Evolutionary conservation across 2,113 vertebrate species (phyloP), one percentile per base, ranked within the genome.

Genomic region (Menura novaehollandiae): DNA sequence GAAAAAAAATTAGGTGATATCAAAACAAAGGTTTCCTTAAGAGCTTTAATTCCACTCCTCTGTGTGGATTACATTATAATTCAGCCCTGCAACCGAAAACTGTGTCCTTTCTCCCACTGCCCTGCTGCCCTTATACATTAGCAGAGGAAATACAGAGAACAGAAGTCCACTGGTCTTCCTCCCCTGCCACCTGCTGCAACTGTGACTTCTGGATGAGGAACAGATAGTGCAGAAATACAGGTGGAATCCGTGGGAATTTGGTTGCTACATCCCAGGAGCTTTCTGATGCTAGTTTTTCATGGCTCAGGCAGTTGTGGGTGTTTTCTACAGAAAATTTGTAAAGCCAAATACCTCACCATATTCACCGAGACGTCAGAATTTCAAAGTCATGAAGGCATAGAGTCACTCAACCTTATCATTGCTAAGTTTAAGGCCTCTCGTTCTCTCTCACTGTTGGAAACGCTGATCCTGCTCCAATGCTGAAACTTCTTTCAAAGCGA

Each of bases 401-500:
- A 35, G 74, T 14, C 17, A 1, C 35, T 66, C 23, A 60, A 15
- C 51, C 3, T 7, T 14, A 2, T 6, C 24, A 3, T 1, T 22
- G 19, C 71, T 53, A 1, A 22, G 11, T 39, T 23, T 13, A 11
- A 55, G 35, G 22, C 28, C 2, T 47, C 8, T 43, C 6, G 18
- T 62, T 69, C 53, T 0, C 44, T 12, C 7, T 85, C 10, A 0
- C 18, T 7, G 39, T 39, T 15, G 67, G 28, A 17, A 68, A 3
- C 3, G 11, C 39, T 17, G 19, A 0, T 1, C 1, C 10, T 8
- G 49, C 15, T 22, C 6, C 0, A 2, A 5, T 1, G 47, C 43
- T 2, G 33, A 2, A 56, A 5, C 11, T 32, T 4, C 16, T 23
- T 8, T 1, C 2, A 0, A 0, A 0, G 37, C 52, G 59, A 1